Evolutionary conservation across 2,113 vertebrate genomes (phyloP).

Genomic region (Picathartes gymnocephalus): DNA sequence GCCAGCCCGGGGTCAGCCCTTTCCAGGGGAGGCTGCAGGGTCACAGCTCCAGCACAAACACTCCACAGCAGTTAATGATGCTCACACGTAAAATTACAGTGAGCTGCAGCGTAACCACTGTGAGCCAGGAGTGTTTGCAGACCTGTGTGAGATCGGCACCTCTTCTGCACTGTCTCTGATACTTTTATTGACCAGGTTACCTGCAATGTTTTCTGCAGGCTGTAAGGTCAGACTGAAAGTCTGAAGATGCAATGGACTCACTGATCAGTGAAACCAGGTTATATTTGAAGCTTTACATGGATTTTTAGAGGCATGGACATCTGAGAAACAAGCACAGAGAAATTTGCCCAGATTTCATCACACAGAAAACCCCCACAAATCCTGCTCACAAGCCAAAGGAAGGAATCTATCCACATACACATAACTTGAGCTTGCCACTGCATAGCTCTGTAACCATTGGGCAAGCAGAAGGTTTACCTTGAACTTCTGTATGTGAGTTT

Average conservation of each 20-base stretch:
- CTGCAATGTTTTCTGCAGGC: neutral
- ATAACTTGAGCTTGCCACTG: neutral
- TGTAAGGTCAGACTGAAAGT: neutral
- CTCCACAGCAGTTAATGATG: neutral
- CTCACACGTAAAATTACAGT: neutral
- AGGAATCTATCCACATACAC: neutral
- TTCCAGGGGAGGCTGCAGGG: neutral
- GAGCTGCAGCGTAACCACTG: neutral
- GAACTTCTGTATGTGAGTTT: neutral
- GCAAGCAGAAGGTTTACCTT: neutral
- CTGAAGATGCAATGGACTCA: neutral
- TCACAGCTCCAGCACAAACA: neutral
- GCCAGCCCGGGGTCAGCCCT: too few relatives aligned
- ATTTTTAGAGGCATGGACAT: neutral
- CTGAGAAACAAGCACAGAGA: neutral
- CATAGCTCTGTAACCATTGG: neutral
- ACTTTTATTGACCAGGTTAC: neutral
- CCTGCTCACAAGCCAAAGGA: neutral
- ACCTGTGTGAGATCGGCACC: neutral
- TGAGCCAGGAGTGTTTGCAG: neutral
- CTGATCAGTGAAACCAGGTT: neutral
- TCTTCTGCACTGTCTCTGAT: neutral
- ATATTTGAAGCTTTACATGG: neutral
- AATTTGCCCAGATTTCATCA: neutral
- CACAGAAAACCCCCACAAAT: neutral